Base-by-base conservation (phyloP, 2,113 vertebrate species). In the Calyptommatus sinebrachiatus region DNA sequence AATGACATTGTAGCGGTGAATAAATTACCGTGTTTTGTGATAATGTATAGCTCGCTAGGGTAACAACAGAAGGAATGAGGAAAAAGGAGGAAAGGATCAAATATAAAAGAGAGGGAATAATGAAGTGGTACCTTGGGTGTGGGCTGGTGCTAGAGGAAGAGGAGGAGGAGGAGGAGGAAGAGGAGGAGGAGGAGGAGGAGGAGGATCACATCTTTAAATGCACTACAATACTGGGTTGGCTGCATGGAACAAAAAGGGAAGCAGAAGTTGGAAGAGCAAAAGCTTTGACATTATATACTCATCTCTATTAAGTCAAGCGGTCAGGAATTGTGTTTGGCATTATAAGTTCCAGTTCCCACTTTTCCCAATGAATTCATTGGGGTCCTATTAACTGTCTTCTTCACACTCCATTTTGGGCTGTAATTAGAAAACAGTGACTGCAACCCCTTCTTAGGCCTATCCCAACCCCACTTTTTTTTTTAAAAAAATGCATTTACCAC, bases 1-100 rank as follows among this genome's bases (percentile, higher is more conserved):
- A 81, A 81, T 81, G 73, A 62, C 62, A 61, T 69, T 21, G 81
- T 78, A 78, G 46, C 81, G 20, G 60, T 57, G 75, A 83, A 66
- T 73, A 83, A 83, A 83, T 83, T 72, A 73, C 62, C 67, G 75
- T 21, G 62, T 77, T 77, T 50, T 1, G 50, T 77, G 70, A 76
- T 71, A 82, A 78, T 73, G 75, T 67, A 46, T 77, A 57, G 68
- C 81, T 73, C 11, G 28, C 48, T 41, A 73, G 50, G 63, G 48
- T 75, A 67, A 73, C 22, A 31, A 21, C 46, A 83, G 75, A 29
- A 72, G 74, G 68, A 57, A 68, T 28, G 81, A 24, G 20, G 72
- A 57, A 46, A 26, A 9, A 41, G 35, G 68, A 45, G 28, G 69
- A 50, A 77, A 29, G 69, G 45, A 35, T 26, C 61, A 61, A 46